phyloP scores from a whole-genome alignment of 2,888 invertebrate species.

The Conops quadrifasciatus region DNA sequence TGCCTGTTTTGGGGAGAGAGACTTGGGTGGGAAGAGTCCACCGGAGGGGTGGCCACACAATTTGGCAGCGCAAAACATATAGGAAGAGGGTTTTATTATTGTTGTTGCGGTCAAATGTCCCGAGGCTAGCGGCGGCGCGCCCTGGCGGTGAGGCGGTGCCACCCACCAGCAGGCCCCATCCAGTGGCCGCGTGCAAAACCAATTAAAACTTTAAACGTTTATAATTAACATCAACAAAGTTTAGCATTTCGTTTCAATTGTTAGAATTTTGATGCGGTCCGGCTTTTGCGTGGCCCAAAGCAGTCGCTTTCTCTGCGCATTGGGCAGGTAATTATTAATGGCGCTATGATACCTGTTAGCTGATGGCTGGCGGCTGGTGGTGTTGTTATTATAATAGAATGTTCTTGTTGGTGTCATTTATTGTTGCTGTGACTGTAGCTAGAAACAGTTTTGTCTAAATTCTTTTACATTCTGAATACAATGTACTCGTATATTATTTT shows the following conservation, averaged over 20 bases:
- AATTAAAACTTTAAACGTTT: constrained; percentile 28
- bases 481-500: too few relatives aligned
- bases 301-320: constrained; percentile 1
- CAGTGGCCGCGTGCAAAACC: constrained; percentile 20
- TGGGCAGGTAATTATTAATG: neutral
- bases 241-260: constrained; percentile 23
- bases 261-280: constrained; percentile 14
- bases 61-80: constrained; percentile 10
- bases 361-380: neutral
- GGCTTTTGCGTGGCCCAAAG: neutral
- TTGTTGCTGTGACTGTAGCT: too few relatives aligned
- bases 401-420: neutral
- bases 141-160: neutral
- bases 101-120: neutral
- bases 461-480: too few relatives aligned
- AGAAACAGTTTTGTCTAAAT: too few relatives aligned
- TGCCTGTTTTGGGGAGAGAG: too few relatives aligned
- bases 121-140: neutral
- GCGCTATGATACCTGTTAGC: neutral
- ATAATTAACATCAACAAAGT: constrained; percentile 28
- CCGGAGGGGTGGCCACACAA: neutral
- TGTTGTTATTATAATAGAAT: neutral
- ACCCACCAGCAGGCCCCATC: too few relatives aligned
- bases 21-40: neutral
- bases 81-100: neutral